Evolutionary conservation across 2,797 vertebrate genomes (phyloP), one percentile per base, ranked within the genome.

Genomic region (Chanos chanos): DNA sequence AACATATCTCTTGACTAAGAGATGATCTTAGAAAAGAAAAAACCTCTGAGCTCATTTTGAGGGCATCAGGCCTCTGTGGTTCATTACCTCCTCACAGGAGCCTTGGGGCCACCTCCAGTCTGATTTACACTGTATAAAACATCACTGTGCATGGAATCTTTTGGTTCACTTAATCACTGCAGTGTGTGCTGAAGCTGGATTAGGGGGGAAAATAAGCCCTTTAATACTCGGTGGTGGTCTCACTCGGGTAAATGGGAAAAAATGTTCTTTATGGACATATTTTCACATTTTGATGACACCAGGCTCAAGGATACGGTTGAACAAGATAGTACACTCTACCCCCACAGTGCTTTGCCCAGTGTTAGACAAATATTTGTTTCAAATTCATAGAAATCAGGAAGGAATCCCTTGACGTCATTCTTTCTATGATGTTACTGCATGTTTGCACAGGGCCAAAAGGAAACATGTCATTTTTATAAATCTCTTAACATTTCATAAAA

Each of bases 121-220:
- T 65, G 62, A 84, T 86, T 82, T 78, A 79, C 77, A 86, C 81
- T 77, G 66, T 71, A 77, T 79, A 64, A 82, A 81, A 79, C 77
- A 71, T 63, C 79, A 79, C 77, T 71, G n/a, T 67, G 66, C 76
- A 75, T 66, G 54, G 61, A 58, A 56, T 69, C n/a, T n/a, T 69
- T 71, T 50, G 57, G 64, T 58, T 65, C 70, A 70, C 60, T 58
- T 72, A 79, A 81, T 80, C 71, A 69, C 43, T 60, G 75, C 4
- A 71, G 72, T 64, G 73, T 72, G 74, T 68, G 72, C 55, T 71
- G 68, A 36, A 73, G 70, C 52, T 58, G 66, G 65, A 49, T 40
- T 30, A 9, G 21, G 48, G 57, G 47, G 61, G 34, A 64, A 52
- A 69, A 58, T 31, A 64, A 12, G 50, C 73, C 70, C 50, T 75